Evolutionary conservation across 2,113 vertebrate species (phyloP).

Genomic region (Chaetodon auriga): DNA sequence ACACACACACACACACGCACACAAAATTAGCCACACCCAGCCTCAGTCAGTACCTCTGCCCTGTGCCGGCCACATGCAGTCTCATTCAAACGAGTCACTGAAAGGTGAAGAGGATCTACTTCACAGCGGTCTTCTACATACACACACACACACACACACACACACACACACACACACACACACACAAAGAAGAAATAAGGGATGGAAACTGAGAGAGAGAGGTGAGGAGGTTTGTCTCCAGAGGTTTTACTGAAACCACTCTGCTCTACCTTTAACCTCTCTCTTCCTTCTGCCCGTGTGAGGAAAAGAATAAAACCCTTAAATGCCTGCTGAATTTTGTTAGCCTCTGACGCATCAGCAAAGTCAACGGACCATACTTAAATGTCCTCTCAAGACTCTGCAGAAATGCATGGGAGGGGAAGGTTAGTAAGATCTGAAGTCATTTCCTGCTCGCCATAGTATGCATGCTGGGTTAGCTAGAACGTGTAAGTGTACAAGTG

Average conservation of each 20-base stretch:
- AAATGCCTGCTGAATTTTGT: conserved; percentile 16
- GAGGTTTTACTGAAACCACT: conserved; percentile 59
- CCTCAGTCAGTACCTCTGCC: conserved; percentile 17
- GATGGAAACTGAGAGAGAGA: conserved; percentile 29
- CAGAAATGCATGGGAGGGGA: background rate
- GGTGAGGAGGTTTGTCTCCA: conserved; percentile 54
- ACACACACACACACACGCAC: conserved; percentile 41
- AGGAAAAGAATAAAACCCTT: conserved; percentile 20
- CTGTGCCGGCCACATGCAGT: conserved; percentile 20
- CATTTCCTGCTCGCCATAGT: background rate
- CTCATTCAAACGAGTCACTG: conserved; percentile 45
- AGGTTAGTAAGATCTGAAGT: conserved; percentile 1
- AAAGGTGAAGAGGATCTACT: conserved; percentile 45
- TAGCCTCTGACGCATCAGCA: background rate
- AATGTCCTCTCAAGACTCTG: background rate
- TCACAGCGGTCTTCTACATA: conserved; percentile 15
- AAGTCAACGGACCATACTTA: conserved; percentile 24
- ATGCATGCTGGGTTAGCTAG: too few relatives aligned
- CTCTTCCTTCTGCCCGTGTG: conserved; percentile 5
- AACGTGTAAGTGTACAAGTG: background rate
- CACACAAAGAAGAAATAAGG: conserved; percentile 25
- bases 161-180: conserved; percentile 27
- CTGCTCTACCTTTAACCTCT: conserved; percentile 57
- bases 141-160: conserved; percentile 43
- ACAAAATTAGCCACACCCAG: conserved; percentile 13